phyloP scores from a whole-genome alignment of 2,797 vertebrate species.

The Acanthornis magna region DNA sequence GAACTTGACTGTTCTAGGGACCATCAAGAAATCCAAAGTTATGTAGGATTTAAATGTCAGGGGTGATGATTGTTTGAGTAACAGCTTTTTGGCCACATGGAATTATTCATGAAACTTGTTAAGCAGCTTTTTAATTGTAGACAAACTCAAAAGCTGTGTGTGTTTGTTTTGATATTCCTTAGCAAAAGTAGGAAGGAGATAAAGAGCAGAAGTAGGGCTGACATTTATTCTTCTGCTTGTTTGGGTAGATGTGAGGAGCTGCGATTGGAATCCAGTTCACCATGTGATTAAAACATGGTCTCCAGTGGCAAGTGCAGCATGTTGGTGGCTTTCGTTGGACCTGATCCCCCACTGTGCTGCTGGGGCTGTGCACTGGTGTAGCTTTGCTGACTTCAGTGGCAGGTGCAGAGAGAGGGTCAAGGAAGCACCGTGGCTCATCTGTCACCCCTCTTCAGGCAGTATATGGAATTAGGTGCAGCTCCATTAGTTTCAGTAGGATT shows the following conservation, averaged over 20 bases:
- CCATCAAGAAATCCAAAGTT: slow-evolving; percentile 21
- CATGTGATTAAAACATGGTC: neutral
- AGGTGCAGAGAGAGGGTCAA: neutral
- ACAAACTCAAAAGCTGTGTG: neutral
- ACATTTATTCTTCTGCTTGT: neutral
- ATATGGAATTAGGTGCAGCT: neutral
- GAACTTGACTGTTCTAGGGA: slow-evolving; percentile 1
- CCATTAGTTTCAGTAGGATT: neutral
- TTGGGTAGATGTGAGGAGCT: neutral
- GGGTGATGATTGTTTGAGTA: neutral
- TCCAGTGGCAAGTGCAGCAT: neutral
- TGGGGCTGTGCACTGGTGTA: neutral
- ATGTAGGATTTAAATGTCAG: neutral
- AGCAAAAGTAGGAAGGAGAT: neutral
- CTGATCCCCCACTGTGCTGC: neutral
- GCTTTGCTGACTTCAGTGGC: neutral
- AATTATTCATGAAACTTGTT: neutral
- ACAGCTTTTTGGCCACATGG: neutral
- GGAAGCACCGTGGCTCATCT: neutral
- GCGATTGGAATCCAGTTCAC: neutral
- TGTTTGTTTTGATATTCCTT: slow-evolving; percentile 6
- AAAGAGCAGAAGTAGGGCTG: slow-evolving; percentile 2
- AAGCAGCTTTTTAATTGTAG: neutral
- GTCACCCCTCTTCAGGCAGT: neutral
- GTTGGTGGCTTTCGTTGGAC: neutral